These are phyloP conservation scores for Gymnorhina tibicen DNA, from an alignment of 2,113 vertebrate species.

Conservation along the genomic window DNA sequence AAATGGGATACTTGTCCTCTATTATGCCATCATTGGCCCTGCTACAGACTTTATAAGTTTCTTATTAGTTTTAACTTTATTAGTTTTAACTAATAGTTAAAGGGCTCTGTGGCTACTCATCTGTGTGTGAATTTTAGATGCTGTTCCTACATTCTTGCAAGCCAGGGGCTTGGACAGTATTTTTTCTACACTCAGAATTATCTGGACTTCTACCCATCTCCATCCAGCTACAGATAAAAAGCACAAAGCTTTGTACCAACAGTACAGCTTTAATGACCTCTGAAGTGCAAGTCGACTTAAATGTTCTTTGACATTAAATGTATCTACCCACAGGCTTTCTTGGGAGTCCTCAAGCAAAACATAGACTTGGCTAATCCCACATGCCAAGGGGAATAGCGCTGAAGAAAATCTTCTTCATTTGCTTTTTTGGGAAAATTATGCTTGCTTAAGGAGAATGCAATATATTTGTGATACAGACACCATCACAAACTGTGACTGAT, in stretches of 20 bases:
- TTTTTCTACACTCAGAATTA: neutral
- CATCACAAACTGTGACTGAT: neutral
- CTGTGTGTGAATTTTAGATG: neutral
- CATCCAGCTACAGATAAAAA: neutral
- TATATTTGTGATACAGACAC: neutral
- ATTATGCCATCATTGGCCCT: neutral
- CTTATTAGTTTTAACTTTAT: too few species aligned
- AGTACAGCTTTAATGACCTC: neutral
- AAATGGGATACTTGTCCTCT: neutral
- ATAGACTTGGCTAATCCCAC: neutral
- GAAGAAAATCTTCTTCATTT: neutral
- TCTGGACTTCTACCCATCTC: neutral
- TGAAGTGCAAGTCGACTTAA: neutral
- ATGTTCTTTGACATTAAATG: neutral
- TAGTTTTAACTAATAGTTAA: neutral
- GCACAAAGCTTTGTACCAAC: neutral
- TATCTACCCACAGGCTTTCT: neutral
- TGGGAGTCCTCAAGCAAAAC: neutral
- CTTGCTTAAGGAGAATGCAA: neutral
- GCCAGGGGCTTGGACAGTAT: neutral
- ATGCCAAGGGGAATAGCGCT: neutral
- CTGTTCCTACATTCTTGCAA: neutral
- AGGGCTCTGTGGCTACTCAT: neutral
- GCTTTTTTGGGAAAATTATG: neutral
- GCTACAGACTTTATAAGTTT: neutral